phyloP scores from a whole-genome alignment of 2,888 invertebrate genomes.

The Amiota minor region DNA sequence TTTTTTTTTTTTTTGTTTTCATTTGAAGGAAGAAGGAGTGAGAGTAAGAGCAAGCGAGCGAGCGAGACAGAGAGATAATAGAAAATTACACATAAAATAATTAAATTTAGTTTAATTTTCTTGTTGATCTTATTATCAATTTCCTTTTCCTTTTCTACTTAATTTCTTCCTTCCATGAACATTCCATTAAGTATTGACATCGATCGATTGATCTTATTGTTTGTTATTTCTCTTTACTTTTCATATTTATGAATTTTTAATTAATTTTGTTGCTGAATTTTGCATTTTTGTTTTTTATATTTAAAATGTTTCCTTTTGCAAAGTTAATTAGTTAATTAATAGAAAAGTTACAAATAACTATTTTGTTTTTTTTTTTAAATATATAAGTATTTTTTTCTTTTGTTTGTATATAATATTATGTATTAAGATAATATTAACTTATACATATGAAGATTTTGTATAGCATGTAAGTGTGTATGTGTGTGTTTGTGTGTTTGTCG shows the following conservation, averaged over 20 bases:
- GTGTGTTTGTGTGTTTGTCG: neutral
- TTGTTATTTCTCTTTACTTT: neutral
- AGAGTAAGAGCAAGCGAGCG: neutral
- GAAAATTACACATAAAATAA: no score
- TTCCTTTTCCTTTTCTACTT: neutral
- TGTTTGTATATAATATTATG: slow-evolving; percentile 35
- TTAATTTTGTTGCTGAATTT: neutral
- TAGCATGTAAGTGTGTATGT: neutral
- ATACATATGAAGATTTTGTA: slow-evolving; percentile 29
- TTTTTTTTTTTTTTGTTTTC: neutral
- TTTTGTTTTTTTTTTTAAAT: slow-evolving; percentile 43
- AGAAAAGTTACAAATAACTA: slow-evolving; percentile 32
- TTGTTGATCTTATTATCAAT: neutral
- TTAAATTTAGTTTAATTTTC: neutral
- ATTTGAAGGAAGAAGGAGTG: neutral
- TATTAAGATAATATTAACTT: slow-evolving; percentile 30
- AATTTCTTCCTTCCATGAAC: neutral
- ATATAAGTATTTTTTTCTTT: slow-evolving; percentile 26
- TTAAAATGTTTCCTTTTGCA: neutral
- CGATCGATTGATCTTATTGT: no score
- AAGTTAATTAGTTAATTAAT: no score
- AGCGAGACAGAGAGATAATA: neutral
- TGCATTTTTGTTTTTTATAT: neutral
- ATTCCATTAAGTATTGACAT: neutral
- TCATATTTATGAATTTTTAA: neutral